Conservation (phyloP, 2,113 vertebrate species). For the Gymnarchus niloticus region DNA sequence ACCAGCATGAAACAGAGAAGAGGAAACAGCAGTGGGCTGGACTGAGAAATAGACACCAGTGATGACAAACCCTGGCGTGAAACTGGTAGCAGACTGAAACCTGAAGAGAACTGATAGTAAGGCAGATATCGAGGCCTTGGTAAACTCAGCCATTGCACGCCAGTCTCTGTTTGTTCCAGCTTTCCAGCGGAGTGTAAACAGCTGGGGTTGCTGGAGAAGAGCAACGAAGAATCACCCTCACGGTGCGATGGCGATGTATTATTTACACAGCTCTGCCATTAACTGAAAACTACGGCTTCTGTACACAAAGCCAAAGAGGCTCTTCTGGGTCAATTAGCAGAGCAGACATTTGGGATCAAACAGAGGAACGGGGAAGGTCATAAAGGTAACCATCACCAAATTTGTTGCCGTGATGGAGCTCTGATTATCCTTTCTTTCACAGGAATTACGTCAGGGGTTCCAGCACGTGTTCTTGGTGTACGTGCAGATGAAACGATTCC, state of each 20-base stretch:
- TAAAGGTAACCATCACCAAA: not conserved
- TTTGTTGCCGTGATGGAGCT: not conserved
- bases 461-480: not conserved
- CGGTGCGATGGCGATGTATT: too few species aligned
- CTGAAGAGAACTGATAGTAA: not conserved
- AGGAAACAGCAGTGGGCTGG: not conserved
- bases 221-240: not conserved
- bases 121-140: not conserved
- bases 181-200: not conserved
- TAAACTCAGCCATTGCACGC: not conserved
- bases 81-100: not conserved
- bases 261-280: slow-evolving; percentile 1
- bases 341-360: not conserved
- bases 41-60: not conserved
- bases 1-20: not conserved
- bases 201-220: not conserved
- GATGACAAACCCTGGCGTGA: not conserved
- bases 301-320: not conserved
- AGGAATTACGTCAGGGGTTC: not conserved
- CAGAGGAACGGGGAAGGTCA: not conserved
- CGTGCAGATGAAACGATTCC: not conserved
- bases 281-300: not conserved
- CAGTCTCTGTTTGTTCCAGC: not conserved
- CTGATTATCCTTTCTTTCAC: not conserved
- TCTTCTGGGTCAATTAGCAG: slow-evolving; percentile 10